These are phyloP conservation scores for Montipora capricornis DNA, from an alignment of 64 coral and sea anemone species.

Conservation along the genomic window DNA sequence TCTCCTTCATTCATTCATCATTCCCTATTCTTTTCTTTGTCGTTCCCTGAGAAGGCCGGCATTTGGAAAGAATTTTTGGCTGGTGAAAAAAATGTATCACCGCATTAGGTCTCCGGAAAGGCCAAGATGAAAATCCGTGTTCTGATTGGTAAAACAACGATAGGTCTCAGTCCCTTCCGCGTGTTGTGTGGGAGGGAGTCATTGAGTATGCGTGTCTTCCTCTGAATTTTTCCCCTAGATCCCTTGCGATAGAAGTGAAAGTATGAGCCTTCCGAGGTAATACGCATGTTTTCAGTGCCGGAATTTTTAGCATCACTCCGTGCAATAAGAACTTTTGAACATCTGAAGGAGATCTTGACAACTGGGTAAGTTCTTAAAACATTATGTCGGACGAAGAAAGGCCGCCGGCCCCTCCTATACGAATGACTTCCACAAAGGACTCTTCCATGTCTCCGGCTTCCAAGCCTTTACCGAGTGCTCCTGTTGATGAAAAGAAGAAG, in stretches of 20 bases:
- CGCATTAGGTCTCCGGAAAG: neutral
- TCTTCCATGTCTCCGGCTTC: constrained; percentile 91
- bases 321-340: constrained; percentile 22
- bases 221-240: constrained; percentile 14
- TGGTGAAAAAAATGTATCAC: neutral
- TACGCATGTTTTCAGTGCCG: constrained; percentile 68
- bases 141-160: constrained; percentile 17
- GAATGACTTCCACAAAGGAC: constrained; percentile 86
- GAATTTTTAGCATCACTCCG: constrained; percentile 59
- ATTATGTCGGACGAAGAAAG: constrained; percentile 98
- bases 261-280: constrained; percentile 56
- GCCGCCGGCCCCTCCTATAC: constrained; percentile 99
- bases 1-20: too few species aligned
- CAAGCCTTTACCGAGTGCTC: constrained; percentile 96
- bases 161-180: constrained; percentile 28
- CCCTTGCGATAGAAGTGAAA: constrained; percentile 42
- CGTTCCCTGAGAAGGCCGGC: too few species aligned
- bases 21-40: too few species aligned
- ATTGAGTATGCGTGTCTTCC: constrained; percentile 25
- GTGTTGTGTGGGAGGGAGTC: constrained; percentile 46
- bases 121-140: too few species aligned
- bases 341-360: constrained; percentile 27
- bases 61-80: neutral
- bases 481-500: constrained; percentile 96
- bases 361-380: constrained; percentile 7